Base-by-base conservation (phyloP, 2,888 invertebrate genomes). In the Stenolophus ochropezus region DNA sequence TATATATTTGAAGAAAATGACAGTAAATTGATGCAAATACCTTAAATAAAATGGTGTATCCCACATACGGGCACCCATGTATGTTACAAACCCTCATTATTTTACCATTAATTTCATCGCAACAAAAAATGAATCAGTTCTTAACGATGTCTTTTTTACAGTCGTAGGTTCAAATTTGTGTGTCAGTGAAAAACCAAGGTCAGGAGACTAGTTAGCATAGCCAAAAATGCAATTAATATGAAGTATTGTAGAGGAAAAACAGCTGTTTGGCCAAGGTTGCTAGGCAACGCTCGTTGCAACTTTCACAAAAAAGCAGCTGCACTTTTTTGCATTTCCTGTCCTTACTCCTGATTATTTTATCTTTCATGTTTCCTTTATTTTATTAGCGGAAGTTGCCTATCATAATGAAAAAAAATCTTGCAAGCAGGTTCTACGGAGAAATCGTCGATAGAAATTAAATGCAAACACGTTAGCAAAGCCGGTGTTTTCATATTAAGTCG, bases 281-380 rank as follows among this genome's bases (percentile, higher is more conserved):
- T 42, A 56, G 21, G 56, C 33, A 65, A 65, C 53, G 33, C n/a
- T 25, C 61, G 61, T 27, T 42, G 16, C 47, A 47, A 73, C 73
- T 73, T 73, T 73, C 53, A 49, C 61, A 78, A 78, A 78, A 69
- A 49, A 21, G 27, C 78, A 78, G 78, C 78, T 80, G 80, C 56
- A 73, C 58, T 80, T 80, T 42, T 80, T 80, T 80, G 80, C 73
- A 80, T 80, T 80, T 80, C 80, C 80, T 80, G 80, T 58, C 33
- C 80, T 71, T 80, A 71, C 71, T 53, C 56, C 42, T 80, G 80
- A 73, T 80, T 80, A 73, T 56, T 47, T 80, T 73, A 80, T 80
- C 73, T 80, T 53, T 56, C 71, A 56, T 58, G 73, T 80, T 80
- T 80, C 80, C 73, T 80, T 79, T 80, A 73, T 71, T 80, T 80